Evolutionary conservation across 2,797 vertebrate species (phyloP).

Genomic region (Phaenicophaeus curvirostris): DNA sequence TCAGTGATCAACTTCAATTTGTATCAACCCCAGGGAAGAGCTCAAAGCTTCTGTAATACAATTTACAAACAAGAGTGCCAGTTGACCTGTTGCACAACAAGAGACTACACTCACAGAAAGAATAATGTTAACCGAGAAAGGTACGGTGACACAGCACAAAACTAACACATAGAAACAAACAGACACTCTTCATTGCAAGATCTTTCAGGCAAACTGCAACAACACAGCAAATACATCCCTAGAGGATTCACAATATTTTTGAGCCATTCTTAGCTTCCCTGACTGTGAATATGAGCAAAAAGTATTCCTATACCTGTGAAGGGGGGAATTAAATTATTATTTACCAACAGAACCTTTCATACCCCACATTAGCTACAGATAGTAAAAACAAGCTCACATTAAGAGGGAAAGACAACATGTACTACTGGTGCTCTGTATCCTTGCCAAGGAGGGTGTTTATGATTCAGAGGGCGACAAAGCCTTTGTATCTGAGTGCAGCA

Average conservation of each 20-base stretch:
- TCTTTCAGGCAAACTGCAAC: not conserved
- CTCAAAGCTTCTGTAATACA: not conserved
- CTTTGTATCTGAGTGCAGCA: not conserved
- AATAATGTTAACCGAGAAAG: not conserved
- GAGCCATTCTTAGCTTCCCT: not conserved
- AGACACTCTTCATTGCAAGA: not conserved
- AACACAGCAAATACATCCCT: not conserved
- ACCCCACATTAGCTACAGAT: not conserved
- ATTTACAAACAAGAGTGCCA: not conserved
- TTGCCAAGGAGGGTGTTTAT: not conserved
- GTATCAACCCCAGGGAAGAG: not conserved
- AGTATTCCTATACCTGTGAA: not conserved
- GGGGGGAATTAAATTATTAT: not conserved
- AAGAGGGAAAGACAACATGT: not conserved
- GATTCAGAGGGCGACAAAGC: not conserved
- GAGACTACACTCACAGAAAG: not conserved
- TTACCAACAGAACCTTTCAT: not conserved
- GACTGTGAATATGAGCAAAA: rapidly evolving
- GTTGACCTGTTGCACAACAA: not conserved
- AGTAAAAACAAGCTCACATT: not conserved
- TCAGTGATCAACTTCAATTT: not conserved
- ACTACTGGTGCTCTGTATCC: not conserved
- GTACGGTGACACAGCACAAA: not conserved
- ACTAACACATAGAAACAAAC: not conserved
- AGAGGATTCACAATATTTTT: not conserved